Evolutionary conservation across 2,797 vertebrate species (phyloP).

Genomic region (Parauchenoglanis ngamensis): DNA sequence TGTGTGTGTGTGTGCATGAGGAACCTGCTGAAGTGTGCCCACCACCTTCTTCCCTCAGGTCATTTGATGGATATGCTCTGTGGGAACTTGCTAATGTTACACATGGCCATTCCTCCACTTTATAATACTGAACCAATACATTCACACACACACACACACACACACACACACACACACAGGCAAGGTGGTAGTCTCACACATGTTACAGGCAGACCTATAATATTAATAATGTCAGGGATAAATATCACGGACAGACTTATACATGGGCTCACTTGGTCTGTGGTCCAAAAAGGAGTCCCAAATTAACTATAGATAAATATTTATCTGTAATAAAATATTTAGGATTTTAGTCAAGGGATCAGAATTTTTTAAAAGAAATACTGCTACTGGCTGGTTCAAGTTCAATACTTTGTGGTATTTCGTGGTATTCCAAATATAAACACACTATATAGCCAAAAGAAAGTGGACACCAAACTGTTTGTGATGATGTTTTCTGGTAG

Average conservation of each 20-base stretch:
- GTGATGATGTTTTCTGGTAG: background rate
- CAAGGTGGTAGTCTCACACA: background rate
- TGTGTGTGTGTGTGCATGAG: slow-evolving; percentile 41
- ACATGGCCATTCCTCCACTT: slow-evolving; percentile 46
- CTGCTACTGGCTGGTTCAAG: background rate
- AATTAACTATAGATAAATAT: background rate
- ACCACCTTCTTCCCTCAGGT: slow-evolving; percentile 31
- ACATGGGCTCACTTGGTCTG: slow-evolving; percentile 2
- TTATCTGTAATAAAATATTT: background rate
- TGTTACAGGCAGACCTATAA: background rate
- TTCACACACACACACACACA: background rate
- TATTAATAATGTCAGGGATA: background rate
- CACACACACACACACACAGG: background rate
- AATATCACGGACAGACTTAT: background rate
- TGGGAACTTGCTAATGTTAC: slow-evolving; percentile 35
- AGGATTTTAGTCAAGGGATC: background rate
- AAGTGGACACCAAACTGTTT: background rate
- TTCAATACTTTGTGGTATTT: background rate
- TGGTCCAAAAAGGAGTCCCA: background rate
- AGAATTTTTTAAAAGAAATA: background rate
- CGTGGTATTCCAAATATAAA: background rate
- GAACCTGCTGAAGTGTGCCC: slow-evolving; percentile 49
- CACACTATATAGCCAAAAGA: background rate
- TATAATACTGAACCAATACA: slow-evolving; percentile 36
- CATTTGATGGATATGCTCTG: slow-evolving; percentile 40